These are phyloP conservation scores for Eriosoma lanigerum DNA, from an alignment of 1,140 invertebrate genomes.

Conservation along the genomic window DNA sequence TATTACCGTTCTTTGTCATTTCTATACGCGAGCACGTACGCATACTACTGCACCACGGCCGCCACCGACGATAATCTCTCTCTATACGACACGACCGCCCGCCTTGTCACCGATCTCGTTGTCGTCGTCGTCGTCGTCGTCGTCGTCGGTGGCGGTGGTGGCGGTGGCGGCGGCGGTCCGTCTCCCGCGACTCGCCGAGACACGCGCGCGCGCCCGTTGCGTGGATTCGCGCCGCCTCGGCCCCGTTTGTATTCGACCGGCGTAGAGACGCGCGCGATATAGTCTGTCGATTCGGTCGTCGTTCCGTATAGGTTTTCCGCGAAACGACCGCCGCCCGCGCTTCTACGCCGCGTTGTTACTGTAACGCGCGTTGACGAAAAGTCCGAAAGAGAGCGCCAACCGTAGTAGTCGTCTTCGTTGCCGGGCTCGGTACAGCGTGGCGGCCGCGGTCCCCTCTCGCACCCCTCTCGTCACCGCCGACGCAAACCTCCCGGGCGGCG, in stretches of 20 bases:
- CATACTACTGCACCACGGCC: too few relatives aligned
- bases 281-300: constrained; percentile 16
- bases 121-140: too few relatives aligned
- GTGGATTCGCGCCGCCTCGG: background rate
- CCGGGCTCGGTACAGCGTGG: background rate
- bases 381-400: background rate
- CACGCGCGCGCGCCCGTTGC: background rate
- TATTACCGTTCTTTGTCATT: background rate
- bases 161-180: background rate
- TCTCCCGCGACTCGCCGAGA: background rate
- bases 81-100: too few relatives aligned
- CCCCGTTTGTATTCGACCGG: background rate
- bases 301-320: constrained; percentile 14
- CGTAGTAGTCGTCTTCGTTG: background rate
- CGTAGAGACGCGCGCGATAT: background rate
- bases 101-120: too few relatives aligned
- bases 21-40: background rate
- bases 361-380: too few relatives aligned
- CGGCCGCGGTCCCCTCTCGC: background rate
- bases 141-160: too few relatives aligned
- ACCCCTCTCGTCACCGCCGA: background rate
- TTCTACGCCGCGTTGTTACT: background rate
- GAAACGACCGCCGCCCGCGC: background rate
- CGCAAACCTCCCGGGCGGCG: constrained; percentile 22
- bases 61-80: too few relatives aligned